phyloP scores from a whole-genome alignment of 2,888 invertebrate species.

The Plemyria rubiginata region DNA sequence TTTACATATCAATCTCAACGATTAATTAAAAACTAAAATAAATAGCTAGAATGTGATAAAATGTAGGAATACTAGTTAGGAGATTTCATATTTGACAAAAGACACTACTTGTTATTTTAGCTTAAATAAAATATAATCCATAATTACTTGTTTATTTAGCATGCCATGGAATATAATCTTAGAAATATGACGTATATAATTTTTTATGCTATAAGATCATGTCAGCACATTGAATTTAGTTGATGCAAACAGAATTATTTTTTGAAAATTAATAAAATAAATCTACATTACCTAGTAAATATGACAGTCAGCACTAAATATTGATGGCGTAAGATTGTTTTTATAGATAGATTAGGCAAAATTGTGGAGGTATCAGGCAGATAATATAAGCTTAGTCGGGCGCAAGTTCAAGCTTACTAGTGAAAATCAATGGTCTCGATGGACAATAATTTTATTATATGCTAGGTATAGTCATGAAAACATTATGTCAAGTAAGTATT shows the following conservation, averaged over 20 bases:
- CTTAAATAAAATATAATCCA: constrained; percentile 21
- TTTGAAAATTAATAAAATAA: neutral
- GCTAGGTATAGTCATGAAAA: constrained; percentile 29
- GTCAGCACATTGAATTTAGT: neutral
- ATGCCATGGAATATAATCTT: constrained; percentile 23
- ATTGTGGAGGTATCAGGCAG: neutral
- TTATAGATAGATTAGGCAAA: constrained; percentile 1
- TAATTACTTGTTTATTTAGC: constrained; percentile 19
- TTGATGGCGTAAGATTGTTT: neutral
- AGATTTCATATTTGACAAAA: constrained; percentile 24
- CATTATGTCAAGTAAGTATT: constrained; percentile 15
- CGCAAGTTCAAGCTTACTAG: constrained; percentile 21
- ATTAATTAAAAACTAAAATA: constrained; percentile 27
- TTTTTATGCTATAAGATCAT: constrained; percentile 10
- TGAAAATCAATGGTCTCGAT: constrained; percentile 32
- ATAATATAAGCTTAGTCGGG: constrained; percentile 6
- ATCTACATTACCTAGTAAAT: neutral
- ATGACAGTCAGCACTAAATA: constrained; percentile 6
- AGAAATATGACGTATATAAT: constrained; percentile 13
- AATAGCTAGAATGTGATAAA: constrained; percentile 37
- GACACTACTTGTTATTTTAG: constrained; percentile 22
- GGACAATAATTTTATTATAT: constrained; percentile 29
- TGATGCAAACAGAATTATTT: neutral
- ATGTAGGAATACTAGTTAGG: constrained; percentile 31
- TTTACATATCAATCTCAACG: constrained; percentile 30